Evolutionary conservation across 2,888 invertebrate species (phyloP), one percentile per base, ranked within the genome.

Genomic region (Hypselothyrea guttata): DNA sequence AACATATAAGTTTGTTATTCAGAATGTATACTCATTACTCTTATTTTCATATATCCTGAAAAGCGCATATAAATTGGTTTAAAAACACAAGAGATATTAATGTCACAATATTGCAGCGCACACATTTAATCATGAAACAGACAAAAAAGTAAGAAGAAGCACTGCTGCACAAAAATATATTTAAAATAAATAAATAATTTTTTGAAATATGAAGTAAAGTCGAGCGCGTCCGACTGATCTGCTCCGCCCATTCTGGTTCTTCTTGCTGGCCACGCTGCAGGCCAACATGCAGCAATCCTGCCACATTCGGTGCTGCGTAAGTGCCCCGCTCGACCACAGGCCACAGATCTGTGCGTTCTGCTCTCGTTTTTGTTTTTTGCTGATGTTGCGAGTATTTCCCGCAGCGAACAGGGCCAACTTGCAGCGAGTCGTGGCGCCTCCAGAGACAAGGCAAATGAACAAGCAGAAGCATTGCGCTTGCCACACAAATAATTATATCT

Each of bases 401-500:
- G 55, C 61, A 76, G 74, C 60, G 58, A 70, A 77, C 73, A 56
- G 73, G 75, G 67, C 59, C 58, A 40, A 41, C 49, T 49, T 41
- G 41, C 41, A 55, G 7, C 30, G 22, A 67, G 53, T 63, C 40
- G 53, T 9, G 51, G 57, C 57, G 28, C 45, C 82, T 69, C 69
- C 84, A 18, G 49, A 55, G 78, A 77, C 78, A 81, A 71, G 34
- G 7, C 30, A 18, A 47, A 30, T 22, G 22, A 22, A 34, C 34
- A 8, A 59, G 61, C 53, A 51, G 61, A 31, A 57, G 57, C 82
- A 55, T 60, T 57, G 69, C 54, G 57, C 75, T 77, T 58, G 78
- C 85, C 78, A 69, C 85, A 84, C 44, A 78, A 77, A 78, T 78
- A 78, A 78, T 78, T 84, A 84, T 78, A 82, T 78, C 64, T 84